phyloP scores from a whole-genome alignment of 2,888 invertebrate genomes.

The Drymonia ruficornis region DNA sequence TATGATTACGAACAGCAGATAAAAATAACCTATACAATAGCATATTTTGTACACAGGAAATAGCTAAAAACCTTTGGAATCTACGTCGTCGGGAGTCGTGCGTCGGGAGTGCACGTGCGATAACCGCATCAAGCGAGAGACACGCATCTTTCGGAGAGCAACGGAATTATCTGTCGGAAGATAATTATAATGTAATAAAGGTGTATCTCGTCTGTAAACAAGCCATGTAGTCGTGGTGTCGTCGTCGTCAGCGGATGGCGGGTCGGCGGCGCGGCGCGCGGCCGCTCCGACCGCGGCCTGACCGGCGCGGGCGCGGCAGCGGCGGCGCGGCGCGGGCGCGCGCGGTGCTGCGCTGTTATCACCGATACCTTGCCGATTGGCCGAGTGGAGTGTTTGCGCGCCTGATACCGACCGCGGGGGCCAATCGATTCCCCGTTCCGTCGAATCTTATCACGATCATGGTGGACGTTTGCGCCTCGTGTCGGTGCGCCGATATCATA shows the following conservation, averaged over 20 bases:
- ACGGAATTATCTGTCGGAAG: conserved; percentile 63
- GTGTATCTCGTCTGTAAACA: conserved; percentile 78
- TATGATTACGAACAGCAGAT: not conserved
- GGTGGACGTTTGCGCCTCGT: conserved; percentile 79
- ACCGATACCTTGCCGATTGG: conserved; percentile 71
- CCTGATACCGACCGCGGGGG: conserved; percentile 67
- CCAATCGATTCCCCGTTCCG: conserved; percentile 78
- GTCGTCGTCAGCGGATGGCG: conserved; percentile 66
- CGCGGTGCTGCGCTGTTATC: conserved; percentile 59
- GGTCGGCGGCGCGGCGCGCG: conserved; percentile 53
- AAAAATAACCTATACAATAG: not conserved
- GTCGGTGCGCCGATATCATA: conserved; percentile 78
- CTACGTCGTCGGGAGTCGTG: not conserved
- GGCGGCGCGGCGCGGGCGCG: conserved; percentile 32
- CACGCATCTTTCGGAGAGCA: conserved; percentile 28
- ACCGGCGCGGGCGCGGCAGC: conserved; percentile 32
- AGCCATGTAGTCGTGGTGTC: conserved; percentile 58
- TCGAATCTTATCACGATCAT: conserved; percentile 80
- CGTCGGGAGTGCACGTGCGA: not conserved
- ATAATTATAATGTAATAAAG: conserved; percentile 77
- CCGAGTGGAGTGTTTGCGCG: conserved; percentile 79
- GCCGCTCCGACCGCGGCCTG: conserved; percentile 32
- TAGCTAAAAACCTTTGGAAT: not conserved
- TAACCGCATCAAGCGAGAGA: too few species aligned
- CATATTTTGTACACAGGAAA: not conserved